phyloP scores from a whole-genome alignment of 2,113 vertebrate genomes.

The Poicephalus meyeri region DNA sequence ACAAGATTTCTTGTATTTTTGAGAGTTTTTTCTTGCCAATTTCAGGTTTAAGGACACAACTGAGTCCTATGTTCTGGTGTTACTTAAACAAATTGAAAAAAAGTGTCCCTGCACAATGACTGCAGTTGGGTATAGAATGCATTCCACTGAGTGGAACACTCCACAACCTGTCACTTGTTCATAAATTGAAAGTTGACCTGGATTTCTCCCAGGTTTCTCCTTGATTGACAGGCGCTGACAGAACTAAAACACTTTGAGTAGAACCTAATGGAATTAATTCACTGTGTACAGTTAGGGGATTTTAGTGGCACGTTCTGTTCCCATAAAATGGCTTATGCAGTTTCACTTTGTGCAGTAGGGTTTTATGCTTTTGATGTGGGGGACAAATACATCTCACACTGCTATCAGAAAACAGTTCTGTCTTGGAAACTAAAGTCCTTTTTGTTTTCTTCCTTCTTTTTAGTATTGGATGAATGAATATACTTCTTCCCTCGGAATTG shows the following conservation, averaged over 20 bases:
- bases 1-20: neutral
- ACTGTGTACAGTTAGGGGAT: neutral
- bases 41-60: neutral
- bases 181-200: neutral
- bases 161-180: neutral
- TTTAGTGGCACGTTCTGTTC: neutral
- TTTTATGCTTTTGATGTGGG: neutral
- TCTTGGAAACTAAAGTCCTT: neutral
- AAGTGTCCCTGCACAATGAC: neutral
- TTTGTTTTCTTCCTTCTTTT: neutral
- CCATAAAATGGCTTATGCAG: neutral
- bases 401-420: neutral
- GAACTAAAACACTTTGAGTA: neutral
- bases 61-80: neutral
- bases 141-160: neutral
- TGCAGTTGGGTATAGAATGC: neutral
- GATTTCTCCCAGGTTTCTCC: neutral
- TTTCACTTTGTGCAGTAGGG: neutral
- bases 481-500: slow-evolving; percentile 95
- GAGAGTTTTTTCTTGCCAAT: neutral
- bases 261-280: neutral
- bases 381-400: neutral
- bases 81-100: neutral
- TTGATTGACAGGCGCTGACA: neutral
- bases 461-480: slow-evolving; percentile 99